Evolutionary conservation across 1,140 invertebrate species (phyloP).

Genomic region (Sesamia nonagrioides): DNA sequence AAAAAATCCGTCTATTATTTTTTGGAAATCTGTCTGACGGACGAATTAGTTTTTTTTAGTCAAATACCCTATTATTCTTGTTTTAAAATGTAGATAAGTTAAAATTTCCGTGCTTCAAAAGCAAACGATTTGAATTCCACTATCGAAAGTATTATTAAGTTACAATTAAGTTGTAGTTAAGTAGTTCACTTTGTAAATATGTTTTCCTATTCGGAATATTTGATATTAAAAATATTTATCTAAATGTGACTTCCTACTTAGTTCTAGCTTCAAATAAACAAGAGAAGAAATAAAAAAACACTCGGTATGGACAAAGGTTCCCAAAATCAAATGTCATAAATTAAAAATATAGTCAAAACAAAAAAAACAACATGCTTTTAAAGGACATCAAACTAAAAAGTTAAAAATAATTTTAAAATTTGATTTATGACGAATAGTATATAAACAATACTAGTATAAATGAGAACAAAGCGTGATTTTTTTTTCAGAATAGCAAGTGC

Average conservation of each 20-base stretch:
- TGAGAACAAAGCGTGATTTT: no score
- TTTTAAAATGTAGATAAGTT: not conserved
- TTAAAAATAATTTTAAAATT: no score
- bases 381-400: no score
- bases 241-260: constrained; percentile 24
- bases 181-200: constrained; percentile 49
- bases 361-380: no score
- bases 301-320: not conserved
- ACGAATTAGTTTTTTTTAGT: no score
- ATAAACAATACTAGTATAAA: no score
- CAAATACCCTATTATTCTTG: no score
- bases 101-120: constrained; percentile 11
- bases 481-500: no score
- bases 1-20: no score
- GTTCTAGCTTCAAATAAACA: not conserved
- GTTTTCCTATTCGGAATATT: not conserved
- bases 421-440: no score
- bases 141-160: constrained; percentile 52
- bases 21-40: no score
- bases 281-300: not conserved
- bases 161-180: constrained; percentile 37
- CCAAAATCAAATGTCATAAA: not conserved
- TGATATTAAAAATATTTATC: not conserved
- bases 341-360: no score
- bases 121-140: constrained; percentile 55